These are phyloP conservation scores for Nematolebias whitei DNA, from an alignment of 2,113 vertebrate species.

Conservation along the genomic window DNA sequence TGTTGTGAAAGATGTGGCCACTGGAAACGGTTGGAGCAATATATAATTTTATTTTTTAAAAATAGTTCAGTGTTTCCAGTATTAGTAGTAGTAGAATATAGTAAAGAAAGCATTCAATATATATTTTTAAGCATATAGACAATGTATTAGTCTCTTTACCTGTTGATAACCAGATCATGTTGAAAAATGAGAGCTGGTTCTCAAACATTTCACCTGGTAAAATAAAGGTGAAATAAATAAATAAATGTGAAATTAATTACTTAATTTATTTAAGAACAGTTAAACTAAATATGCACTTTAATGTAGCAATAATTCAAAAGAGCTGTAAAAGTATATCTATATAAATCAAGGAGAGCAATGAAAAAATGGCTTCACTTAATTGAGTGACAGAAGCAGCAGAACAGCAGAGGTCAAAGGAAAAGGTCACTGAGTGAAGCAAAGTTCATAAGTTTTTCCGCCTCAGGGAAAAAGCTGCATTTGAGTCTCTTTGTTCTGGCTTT, in stretches of 20 bases:
- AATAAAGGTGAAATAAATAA: too few species aligned
- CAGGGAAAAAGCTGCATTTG: background rate
- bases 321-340: background rate
- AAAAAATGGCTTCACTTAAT: background rate
- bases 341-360: background rate
- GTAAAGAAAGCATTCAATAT: too few species aligned
- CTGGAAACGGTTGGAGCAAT: too few species aligned
- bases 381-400: background rate
- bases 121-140: too few species aligned
- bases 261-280: too few species aligned
- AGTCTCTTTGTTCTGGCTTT: background rate
- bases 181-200: too few species aligned
- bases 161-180: too few species aligned
- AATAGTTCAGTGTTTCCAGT: background rate
- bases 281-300: background rate
- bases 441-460: background rate
- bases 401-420: background rate
- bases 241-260: too few species aligned
- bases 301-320: background rate
- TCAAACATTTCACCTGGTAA: too few species aligned
- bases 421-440: background rate
- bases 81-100: background rate
- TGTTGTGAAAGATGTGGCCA: too few species aligned
- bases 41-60: background rate
- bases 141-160: background rate